Evolutionary conservation across 2,797 vertebrate genomes (phyloP), one percentile per base, ranked within the genome.

Genomic region (Gallinago stenura): DNA sequence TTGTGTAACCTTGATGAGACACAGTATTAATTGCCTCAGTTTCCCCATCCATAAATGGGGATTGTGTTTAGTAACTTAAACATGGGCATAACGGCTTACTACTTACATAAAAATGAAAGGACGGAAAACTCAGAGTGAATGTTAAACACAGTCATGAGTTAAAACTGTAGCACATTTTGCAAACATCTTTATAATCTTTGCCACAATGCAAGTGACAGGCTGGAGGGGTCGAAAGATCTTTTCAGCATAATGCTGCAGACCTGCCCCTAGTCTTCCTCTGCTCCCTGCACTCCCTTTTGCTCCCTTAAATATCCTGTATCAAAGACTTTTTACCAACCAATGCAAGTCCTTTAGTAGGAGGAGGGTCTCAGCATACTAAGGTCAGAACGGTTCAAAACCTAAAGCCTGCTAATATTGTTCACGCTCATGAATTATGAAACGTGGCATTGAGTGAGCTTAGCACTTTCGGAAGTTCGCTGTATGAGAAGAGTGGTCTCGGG

Each of bases 381-480:
- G 78, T 83, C 56, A 80, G 65, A 81, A 61, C 3, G 6, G 91
- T 39, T 89, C 86, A 37, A 66, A 95, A 62, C 61, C 45, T 69
- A 12, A 20, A 50, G 57, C 79, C 58, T 72, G 57, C 62, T 93
- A 56, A 68, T 28, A 68, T 33, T 51, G 75, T 76, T 83, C 41
- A 20, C 0, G 2, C 58, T 82, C 51, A 61, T 37, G 48, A 80
- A 68, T 65, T 84, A 80, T 48, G 77, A 89, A 83, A 81, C 0
- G 12, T 11, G 14, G 70, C 62, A 56, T 4, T 73, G 81, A 90
- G 64, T 8, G 60, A 71, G 53, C 66, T 68, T 37, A 19, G 83
- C 9, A 15, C 50, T 53, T 84, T 69, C 26, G 3, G 50, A 33
- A 60, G 46, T 25, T 57, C 30, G 64, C 41, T 81, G 22, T 20